phyloP scores from a whole-genome alignment of 2,888 invertebrate species.

The Cephus pygmeus region DNA sequence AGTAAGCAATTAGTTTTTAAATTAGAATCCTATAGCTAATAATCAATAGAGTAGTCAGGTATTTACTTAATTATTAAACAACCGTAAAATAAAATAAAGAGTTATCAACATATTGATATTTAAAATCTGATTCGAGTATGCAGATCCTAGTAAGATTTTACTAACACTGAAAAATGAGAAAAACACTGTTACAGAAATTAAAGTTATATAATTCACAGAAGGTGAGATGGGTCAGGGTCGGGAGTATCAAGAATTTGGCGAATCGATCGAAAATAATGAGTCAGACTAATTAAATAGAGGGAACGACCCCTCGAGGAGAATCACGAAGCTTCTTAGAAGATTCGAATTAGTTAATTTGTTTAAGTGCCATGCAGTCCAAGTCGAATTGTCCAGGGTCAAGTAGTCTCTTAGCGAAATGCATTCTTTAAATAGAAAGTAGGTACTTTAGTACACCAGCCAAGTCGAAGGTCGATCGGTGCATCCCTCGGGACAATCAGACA shows the following conservation, averaged over 20 bases:
- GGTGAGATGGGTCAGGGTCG: background rate
- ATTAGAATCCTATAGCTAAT: background rate
- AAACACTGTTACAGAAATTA: background rate
- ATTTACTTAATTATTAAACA: background rate
- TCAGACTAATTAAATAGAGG: background rate
- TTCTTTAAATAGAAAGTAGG: background rate
- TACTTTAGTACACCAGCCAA: background rate
- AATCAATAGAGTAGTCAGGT: background rate
- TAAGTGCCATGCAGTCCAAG: background rate
- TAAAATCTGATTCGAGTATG: background rate
- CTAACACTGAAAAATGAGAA: background rate
- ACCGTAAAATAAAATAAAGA: background rate
- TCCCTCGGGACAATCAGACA: background rate
- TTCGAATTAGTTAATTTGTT: background rate
- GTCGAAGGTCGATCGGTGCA: background rate
- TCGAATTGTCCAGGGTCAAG: background rate
- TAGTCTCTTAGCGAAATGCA: background rate
- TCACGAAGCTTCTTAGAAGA: slow-evolving; percentile 1
- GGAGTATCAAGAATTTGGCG: background rate
- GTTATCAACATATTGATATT: background rate
- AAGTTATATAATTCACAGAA: background rate
- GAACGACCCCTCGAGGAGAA: background rate
- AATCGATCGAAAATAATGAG: background rate
- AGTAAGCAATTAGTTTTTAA: background rate
- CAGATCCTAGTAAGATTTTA: background rate